These are phyloP conservation scores for Hoplodrina blanda DNA, from an alignment of 2,888 invertebrate species.

Conservation along the genomic window DNA sequence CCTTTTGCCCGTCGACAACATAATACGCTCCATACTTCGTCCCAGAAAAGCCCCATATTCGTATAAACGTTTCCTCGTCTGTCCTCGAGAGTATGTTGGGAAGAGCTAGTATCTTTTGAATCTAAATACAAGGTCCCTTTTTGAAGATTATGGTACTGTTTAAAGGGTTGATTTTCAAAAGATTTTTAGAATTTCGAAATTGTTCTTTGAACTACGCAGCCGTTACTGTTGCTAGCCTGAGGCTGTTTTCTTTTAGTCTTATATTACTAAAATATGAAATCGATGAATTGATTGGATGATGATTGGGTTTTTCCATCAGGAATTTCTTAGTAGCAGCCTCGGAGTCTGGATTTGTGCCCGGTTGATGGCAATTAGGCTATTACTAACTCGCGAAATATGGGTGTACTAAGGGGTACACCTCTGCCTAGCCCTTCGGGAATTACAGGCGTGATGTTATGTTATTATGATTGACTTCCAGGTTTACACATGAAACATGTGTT, in stretches of 20 bases:
- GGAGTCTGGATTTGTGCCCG: no score
- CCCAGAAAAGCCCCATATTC: slow-evolving; percentile 37
- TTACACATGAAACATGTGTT: not conserved
- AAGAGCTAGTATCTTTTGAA: slow-evolving; percentile 47
- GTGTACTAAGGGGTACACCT: no score
- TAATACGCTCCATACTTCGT: slow-evolving; percentile 51
- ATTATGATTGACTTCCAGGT: not conserved
- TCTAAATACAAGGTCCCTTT: slow-evolving; percentile 34
- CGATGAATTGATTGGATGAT: not conserved
- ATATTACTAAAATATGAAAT: not conserved
- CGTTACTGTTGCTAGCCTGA: not conserved
- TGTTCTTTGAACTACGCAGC: slow-evolving; percentile 1
- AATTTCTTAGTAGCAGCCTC: no score
- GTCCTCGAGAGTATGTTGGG: slow-evolving; percentile 26
- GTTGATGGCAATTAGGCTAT: no score
- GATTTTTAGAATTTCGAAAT: slow-evolving; percentile 4
- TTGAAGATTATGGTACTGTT: slow-evolving; percentile 7
- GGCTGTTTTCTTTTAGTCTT: not conserved
- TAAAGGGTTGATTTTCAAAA: not conserved
- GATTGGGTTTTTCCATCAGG: no score
- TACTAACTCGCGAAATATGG: no score
- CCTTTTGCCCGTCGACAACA: slow-evolving; percentile 57
- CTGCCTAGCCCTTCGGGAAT: no score
- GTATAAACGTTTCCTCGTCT: slow-evolving; percentile 50
- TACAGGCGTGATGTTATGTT: no score